Conservation (phyloP, 2,888 invertebrate species). For the Erpobdella octoculata region DNA sequence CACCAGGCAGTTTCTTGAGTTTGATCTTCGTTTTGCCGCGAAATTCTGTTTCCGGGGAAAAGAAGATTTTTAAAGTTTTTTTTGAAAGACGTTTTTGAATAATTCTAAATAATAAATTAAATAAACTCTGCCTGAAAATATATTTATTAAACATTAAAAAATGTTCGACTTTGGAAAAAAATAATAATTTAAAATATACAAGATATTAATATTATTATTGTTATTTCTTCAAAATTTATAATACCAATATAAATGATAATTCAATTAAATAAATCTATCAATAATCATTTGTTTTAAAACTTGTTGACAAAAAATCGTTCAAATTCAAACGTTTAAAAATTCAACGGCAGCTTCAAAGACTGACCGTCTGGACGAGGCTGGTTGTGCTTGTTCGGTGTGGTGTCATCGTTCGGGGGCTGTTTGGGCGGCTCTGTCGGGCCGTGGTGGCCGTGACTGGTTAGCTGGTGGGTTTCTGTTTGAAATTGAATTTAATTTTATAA, state of each 20-base stretch:
- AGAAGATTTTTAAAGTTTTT: too few relatives aligned
- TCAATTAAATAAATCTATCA: neutral
- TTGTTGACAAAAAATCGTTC: neutral
- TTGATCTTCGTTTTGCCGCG: neutral
- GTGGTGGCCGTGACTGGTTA: conserved; percentile 9
- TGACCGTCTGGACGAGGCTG: neutral
- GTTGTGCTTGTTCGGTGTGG: neutral
- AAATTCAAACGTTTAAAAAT: neutral
- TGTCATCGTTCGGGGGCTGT: neutral
- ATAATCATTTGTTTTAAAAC: neutral
- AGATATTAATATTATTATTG: neutral
- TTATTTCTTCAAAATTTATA: neutral
- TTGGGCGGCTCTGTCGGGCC: neutral
- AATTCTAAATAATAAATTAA: too few relatives aligned
- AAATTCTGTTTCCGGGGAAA: neutral
- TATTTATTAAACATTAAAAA: too few relatives aligned
- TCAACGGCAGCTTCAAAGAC: neutral
- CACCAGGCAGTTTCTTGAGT: neutral
- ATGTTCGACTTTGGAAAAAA: neutral
- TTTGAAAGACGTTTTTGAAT: too few relatives aligned
- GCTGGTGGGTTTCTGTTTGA: neutral
- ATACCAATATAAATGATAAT: neutral
- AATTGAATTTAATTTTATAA: neutral
- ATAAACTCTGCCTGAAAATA: too few relatives aligned
- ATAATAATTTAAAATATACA: neutral